These are phyloP conservation scores for Mystacides longicornis DNA, from an alignment of 2,888 invertebrate species.

Conservation along the genomic window DNA sequence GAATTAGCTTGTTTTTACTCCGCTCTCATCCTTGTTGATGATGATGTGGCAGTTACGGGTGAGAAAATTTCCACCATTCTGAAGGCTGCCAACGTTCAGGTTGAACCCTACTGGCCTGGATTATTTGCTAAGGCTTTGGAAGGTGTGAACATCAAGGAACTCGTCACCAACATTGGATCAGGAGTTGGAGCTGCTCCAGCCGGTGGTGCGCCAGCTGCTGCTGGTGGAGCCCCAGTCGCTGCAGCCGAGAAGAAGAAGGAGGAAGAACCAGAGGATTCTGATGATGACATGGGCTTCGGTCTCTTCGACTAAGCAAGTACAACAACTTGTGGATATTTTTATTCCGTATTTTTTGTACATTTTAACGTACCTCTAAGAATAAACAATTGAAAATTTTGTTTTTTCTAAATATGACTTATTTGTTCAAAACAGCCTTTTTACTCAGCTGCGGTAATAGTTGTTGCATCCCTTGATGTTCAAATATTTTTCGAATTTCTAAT, in stretches of 20 bases:
- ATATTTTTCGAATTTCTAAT: too few species aligned
- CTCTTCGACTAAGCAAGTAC: slow-evolving; percentile 60
- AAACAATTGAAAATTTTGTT: slow-evolving; percentile 12
- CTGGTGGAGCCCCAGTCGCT: slow-evolving; percentile 60
- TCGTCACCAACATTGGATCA: slow-evolving; percentile 89
- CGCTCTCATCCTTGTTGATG: slow-evolving; percentile 90
- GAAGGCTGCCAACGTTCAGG: slow-evolving; percentile 92
- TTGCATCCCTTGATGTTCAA: too few species aligned
- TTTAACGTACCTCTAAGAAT: slow-evolving; percentile 34
- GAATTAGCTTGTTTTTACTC: slow-evolving; percentile 99
- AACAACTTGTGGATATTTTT: slow-evolving; percentile 15
- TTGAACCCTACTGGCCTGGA: slow-evolving; percentile 99
- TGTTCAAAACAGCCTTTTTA: too few species aligned
- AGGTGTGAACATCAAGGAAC: slow-evolving; percentile 85
- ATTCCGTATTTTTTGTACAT: slow-evolving; percentile 34
- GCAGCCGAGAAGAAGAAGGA: slow-evolving; percentile 69
- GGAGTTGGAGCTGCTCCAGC: slow-evolving; percentile 83
- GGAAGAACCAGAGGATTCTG: slow-evolving; percentile 73
- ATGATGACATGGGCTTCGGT: slow-evolving; percentile 93
- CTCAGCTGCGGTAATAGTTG: too few species aligned
- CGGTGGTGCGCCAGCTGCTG: slow-evolving; percentile 58
- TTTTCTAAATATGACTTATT: too few species aligned
- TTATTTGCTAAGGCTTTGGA: slow-evolving; percentile 96
- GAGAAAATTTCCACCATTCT: slow-evolving; percentile 96
- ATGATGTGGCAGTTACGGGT: slow-evolving; percentile 96